Percentiles rank a stretch among this genome's conserved stretches.
Conservation (phyloP, 2,113 vertebrate species). For the Leptodactylus fuscus region DNA sequence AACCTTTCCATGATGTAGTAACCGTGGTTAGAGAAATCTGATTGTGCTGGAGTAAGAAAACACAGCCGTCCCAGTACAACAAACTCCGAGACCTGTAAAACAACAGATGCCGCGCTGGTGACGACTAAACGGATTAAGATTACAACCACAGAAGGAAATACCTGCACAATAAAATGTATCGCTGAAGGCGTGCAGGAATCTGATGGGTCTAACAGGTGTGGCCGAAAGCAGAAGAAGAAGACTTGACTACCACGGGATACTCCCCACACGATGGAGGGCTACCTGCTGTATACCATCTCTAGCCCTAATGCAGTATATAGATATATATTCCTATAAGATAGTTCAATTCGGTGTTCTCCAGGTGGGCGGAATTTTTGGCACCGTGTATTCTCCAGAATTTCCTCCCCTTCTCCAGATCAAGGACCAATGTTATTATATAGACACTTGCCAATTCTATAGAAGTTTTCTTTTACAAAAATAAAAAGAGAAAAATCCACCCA, state of each 20-base stretch:
- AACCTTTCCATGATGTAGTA: constrained; percentile 55
- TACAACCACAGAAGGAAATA: constrained; percentile 55
- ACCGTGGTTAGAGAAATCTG: constrained; percentile 32
- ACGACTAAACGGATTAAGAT: constrained; percentile 51
- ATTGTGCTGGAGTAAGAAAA: constrained; percentile 9
- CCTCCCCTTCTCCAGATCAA: too few species aligned
- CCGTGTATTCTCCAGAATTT: not conserved
- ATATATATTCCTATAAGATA: not conserved
- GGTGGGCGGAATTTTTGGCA: not conserved
- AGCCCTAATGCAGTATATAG: not conserved
- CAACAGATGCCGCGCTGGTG: constrained; percentile 49
- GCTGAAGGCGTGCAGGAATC: not conserved
- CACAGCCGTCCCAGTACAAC: constrained; percentile 37
- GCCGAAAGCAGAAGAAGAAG: not conserved
- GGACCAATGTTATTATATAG: too few species aligned
- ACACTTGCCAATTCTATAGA: too few species aligned
- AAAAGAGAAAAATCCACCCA: too few species aligned
- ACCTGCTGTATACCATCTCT: not conserved
- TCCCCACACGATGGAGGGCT: not conserved
- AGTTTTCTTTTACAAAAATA: too few species aligned
- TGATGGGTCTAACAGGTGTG: constrained; percentile 51
- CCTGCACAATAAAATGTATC: constrained; percentile 49
- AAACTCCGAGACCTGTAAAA: constrained; percentile 50
- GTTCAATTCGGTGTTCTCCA: too few species aligned
- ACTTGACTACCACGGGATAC: not conserved